Evolutionary conservation across 1,140 invertebrate species (phyloP).

Genomic region (Orussus abietinus): DNA sequence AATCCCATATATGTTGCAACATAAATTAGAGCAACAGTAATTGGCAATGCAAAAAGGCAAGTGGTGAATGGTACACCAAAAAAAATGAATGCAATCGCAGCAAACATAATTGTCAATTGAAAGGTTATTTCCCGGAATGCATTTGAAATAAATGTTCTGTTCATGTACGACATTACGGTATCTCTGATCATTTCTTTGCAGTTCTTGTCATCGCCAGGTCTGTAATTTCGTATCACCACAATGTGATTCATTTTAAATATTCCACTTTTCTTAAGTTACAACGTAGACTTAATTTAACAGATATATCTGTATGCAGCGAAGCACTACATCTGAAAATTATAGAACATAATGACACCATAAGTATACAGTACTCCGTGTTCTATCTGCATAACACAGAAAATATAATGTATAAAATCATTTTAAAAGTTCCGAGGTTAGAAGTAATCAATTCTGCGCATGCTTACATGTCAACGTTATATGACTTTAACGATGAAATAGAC

Average conservation of each 20-base stretch:
- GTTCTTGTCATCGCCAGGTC: constrained; percentile 46
- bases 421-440: too few species aligned
- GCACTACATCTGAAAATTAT: too few species aligned
- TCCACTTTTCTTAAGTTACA: too few species aligned
- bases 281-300: too few species aligned
- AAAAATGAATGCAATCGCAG: constrained; percentile 56
- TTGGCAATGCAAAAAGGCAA: constrained; percentile 49
- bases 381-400: too few species aligned
- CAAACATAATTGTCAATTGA: constrained; percentile 50
- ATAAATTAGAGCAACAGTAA: constrained; percentile 48
- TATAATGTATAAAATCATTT: too few species aligned
- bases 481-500: too few species aligned
- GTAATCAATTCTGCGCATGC: too few species aligned
- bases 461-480: too few species aligned
- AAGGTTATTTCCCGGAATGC: constrained; percentile 53
- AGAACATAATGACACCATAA: too few species aligned
- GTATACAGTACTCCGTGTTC: too few species aligned
- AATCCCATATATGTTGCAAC: constrained; percentile 46
- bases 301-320: too few species aligned
- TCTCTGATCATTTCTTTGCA: constrained; percentile 48
- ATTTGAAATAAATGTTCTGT: constrained; percentile 46
- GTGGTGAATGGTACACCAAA: constrained; percentile 53
- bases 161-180: constrained; percentile 49
- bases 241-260: constrained; percentile 43
- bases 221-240: constrained; percentile 49